phyloP scores from a whole-genome alignment of 2,113 vertebrate genomes.

The Trinectes maculatus region DNA sequence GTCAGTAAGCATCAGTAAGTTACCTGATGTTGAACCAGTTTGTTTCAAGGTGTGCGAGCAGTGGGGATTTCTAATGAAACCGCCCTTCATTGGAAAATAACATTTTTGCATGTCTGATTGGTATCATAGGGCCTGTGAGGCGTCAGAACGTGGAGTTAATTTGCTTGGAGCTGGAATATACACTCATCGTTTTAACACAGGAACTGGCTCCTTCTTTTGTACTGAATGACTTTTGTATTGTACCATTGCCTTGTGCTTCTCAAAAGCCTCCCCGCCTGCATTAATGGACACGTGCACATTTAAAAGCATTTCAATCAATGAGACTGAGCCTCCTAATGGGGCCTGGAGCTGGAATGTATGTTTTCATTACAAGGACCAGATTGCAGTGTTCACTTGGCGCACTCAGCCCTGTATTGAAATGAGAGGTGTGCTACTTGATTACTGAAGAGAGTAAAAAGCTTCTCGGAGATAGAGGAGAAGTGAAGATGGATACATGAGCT shows the following conservation, averaged over 20 bases:
- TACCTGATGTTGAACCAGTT: constrained; percentile 55
- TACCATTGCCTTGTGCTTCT: constrained; percentile 57
- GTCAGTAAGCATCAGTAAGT: constrained; percentile 37
- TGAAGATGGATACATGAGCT: constrained; percentile 41
- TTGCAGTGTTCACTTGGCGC: constrained; percentile 67
- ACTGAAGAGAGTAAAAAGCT: constrained; percentile 71
- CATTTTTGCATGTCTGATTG: constrained; percentile 45
- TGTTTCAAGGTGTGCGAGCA: constrained; percentile 46
- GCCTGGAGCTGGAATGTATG: constrained; percentile 71
- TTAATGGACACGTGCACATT: constrained; percentile 75
- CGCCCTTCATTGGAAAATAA: constrained; percentile 29
- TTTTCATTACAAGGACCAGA: constrained; percentile 78
- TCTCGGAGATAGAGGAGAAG: constrained; percentile 52
- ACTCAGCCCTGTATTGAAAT: constrained; percentile 74
- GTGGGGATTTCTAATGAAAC: constrained; percentile 55
- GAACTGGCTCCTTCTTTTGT: constrained; percentile 27
- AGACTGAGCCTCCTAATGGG: constrained; percentile 76
- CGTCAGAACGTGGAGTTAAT: constrained; percentile 41
- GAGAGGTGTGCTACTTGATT: constrained; percentile 72
- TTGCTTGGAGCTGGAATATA: constrained; percentile 7
- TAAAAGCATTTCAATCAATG: constrained; percentile 85
- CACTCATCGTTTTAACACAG: constrained; percentile 36
- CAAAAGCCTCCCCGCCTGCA: constrained; percentile 60
- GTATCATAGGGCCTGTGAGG: constrained; percentile 14
- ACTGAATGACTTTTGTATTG: constrained; percentile 47